Percentiles rank a stretch among this genome's conserved stretches.
Conservation (phyloP, 30 jellyfish, hydroid and myxozoan species). For the Aurelia aurita complex sp. Pacific region DNA sequence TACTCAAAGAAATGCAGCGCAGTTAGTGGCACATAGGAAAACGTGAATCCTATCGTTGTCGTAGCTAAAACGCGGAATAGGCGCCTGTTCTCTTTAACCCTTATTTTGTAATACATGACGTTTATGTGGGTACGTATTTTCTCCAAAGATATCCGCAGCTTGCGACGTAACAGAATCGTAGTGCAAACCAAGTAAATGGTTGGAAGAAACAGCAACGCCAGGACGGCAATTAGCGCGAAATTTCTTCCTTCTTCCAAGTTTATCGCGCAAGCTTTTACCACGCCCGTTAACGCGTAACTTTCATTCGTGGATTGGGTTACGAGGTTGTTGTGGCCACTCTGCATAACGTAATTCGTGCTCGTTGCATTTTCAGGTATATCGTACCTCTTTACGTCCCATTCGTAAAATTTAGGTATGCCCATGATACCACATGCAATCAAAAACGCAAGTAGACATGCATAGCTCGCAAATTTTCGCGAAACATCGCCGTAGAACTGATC, state of each 20-base stretch:
- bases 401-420: slow-evolving; percentile 50
- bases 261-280: neutral
- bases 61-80: slow-evolving; percentile 22
- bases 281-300: neutral
- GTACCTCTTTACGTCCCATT: slow-evolving; percentile 37
- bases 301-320: too few relatives aligned
- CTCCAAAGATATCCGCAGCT: neutral
- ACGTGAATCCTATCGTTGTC: slow-evolving; percentile 34
- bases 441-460: neutral
- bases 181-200: slow-evolving; percentile 18
- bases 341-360: too few relatives aligned
- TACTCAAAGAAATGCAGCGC: slow-evolving; percentile 23
- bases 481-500: slow-evolving; percentile 7
- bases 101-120: neutral
- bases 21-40: slow-evolving; percentile 41
- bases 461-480: slow-evolving; percentile 9
- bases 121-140: slow-evolving; percentile 10
- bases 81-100: slow-evolving; percentile 28
- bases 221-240: slow-evolving; percentile 1
- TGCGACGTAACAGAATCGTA: neutral
- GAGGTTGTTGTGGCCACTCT: too few relatives aligned
- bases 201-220: slow-evolving; percentile 25
- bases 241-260: neutral
- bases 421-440: neutral
- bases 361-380: neutral